Percentiles rank a stretch among this genome's conserved stretches.
Evolutionary conservation across 2,113 vertebrate genomes (phyloP).

Genomic region (Hoplias malabaricus): DNA sequence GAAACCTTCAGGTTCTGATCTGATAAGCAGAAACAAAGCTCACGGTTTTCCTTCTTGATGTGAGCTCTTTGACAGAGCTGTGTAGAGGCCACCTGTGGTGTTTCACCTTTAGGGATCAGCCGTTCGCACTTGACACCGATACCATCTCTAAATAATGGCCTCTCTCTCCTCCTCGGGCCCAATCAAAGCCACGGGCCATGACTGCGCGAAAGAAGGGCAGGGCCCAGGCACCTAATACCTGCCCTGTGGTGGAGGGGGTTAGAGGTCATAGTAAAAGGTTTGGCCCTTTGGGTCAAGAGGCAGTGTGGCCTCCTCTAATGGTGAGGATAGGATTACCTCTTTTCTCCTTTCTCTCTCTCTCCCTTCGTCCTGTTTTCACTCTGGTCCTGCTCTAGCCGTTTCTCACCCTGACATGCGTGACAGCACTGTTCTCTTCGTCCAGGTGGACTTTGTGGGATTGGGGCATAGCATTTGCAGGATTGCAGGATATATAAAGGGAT

Average conservation of each 20-base stretch:
- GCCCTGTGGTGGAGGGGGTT: constrained; percentile 68
- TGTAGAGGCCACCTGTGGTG: constrained; percentile 64
- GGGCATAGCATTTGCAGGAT: neutral
- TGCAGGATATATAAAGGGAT: neutral
- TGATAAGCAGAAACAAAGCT: constrained; percentile 4
- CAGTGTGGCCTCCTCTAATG: constrained; percentile 70
- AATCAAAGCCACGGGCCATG: constrained; percentile 46
- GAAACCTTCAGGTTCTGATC: constrained; percentile 3
- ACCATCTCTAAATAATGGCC: constrained; percentile 75
- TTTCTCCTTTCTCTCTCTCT: constrained; percentile 50
- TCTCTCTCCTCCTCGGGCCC: constrained; percentile 56
- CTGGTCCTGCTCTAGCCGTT: constrained; percentile 64
- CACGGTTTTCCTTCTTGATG: constrained; percentile 34
- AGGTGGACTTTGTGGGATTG: constrained; percentile 47
- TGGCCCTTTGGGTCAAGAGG: constrained; percentile 71
- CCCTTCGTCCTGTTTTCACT: constrained; percentile 55
- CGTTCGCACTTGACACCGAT: constrained; percentile 73
- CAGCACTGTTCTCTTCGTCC: constrained; percentile 51
- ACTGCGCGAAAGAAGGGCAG: constrained; percentile 22
- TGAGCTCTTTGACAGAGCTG: constrained; percentile 37
- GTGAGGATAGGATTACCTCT: constrained; percentile 71
- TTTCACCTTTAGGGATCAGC: constrained; percentile 66
- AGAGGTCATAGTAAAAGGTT: constrained; percentile 75
- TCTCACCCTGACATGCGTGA: constrained; percentile 60
- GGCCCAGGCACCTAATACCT: constrained; percentile 61